Base-by-base conservation (phyloP, 2,888 invertebrate genomes). In the Thera britannica region DNA sequence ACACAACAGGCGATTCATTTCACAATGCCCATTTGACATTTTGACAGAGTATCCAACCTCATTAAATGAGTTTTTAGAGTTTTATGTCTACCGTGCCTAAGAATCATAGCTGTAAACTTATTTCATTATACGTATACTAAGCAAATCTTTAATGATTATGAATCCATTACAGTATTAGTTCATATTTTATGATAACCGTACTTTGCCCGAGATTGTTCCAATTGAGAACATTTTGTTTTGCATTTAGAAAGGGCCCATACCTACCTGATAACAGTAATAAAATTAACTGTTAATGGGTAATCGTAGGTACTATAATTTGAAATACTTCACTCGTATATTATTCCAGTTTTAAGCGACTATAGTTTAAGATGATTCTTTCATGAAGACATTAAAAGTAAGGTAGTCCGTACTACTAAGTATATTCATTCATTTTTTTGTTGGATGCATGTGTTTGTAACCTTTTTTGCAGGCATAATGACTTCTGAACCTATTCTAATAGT, bases 191-290 rank as follows among this genome's bases (percentile, higher is more conserved):
- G 41, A 58, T 72, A 74, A 74, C 74, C 59, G 74, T 79, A 65
- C 71, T 68, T 49, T 70, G 76, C 38, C 76, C 77, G 77, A 75
- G 74, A 68, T 72, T 76, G 68, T 72, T 67, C 75, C 65, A 73
- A 76, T 76, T 75, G 67, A 68, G 68, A 73, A 68, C 68, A 68
- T 75, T 76, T 76, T 76, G 72, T 75, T 77, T 76, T 75, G 72
- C 72, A 73, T 73, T 70, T 71, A 71, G 74, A 73, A 73, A 73
- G 67, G 73, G 71, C 63, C 62, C 34, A 48, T 68, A 55, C 59
- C 65, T 5, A 62, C 54, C 46, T 68, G 62, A 65, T 67, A 49
- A 64, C 67, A 65, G 52, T 71, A 60, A 68, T 71, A 60, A 62
- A 62, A 63, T 66, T 67, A 63, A 57, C 59, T 54, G 49, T 66